Base-by-base conservation (phyloP, 2,797 vertebrate genomes). In the Neoniphon sammara region DNA sequence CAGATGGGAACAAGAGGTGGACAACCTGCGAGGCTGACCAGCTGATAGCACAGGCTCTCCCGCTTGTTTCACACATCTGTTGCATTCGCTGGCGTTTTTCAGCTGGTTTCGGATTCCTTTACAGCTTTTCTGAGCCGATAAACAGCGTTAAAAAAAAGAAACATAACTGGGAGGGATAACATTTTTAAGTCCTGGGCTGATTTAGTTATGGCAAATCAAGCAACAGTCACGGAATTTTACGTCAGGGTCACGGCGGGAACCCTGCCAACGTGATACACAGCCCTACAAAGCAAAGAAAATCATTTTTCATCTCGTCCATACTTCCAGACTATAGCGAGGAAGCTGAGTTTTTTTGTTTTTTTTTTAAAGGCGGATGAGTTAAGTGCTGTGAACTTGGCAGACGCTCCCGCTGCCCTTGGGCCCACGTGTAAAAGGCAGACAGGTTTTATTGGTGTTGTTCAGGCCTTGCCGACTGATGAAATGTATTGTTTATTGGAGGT, bases 401-500 rank as follows among this genome's bases (percentile, higher is more conserved):
- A 15, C 25, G 18, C 6, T 18, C 54, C 7, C 7, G 3, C 44
- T 60, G 64, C 44, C 69, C 58, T 60, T 66, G 44, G n/a, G 42
- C 23, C 15, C 39, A 25, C 15, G 3, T 58, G 50, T 18, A 27
- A 60, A 47, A 71, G 39, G 50, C 58, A 62, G 59, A 57, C n/a
- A 66, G 39, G 2, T 67, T 84, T 80, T 67, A 82, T 52, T 66
- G 47, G 57, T 52, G 46, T 46, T 47, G 42, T 66, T 55, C 23
- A 74, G 54, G 72, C n/a, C 53, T 30, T 39, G 70, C 62, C 52
- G 4, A 54, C 20, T 44, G 7, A 73, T 65, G 18, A 73, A 73
- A 71, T 23, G 18, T 25, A 42, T 49, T 70, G 65, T 77, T 84
- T 70, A 70, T 49, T 66, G 21, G 49, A 30, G 7, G 14, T 30